Evolutionary conservation across 2,888 invertebrate genomes (phyloP).

Genomic region (Cheilosia variabilis): DNA sequence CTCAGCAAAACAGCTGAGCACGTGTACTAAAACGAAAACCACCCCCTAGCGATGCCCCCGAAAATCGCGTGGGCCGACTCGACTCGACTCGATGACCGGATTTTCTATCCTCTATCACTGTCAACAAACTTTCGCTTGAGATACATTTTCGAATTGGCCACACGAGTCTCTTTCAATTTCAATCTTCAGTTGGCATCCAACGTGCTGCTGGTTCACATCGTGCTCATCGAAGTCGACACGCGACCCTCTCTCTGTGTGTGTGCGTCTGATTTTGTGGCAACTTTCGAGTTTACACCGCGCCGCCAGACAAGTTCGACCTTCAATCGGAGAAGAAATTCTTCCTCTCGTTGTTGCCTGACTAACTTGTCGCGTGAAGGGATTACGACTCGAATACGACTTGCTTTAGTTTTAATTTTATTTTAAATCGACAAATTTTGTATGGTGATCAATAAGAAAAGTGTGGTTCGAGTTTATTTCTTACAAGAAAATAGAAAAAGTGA

Average conservation of each 20-base stretch:
- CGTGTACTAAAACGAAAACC: slow-evolving; percentile 60
- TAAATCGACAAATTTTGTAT: background rate
- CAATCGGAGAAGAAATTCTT: slow-evolving; percentile 27
- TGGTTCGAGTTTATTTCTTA: background rate
- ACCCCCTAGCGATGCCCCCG: slow-evolving; percentile 17
- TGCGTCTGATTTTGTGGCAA: slow-evolving; percentile 8
- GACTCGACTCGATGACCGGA: slow-evolving; percentile 59
- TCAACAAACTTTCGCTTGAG: slow-evolving; percentile 75
- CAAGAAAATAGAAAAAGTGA: background rate
- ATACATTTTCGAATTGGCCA: slow-evolving; percentile 72
- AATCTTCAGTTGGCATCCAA: slow-evolving; percentile 73
- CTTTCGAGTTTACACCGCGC: slow-evolving; percentile 32
- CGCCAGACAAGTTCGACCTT: slow-evolving; percentile 52
- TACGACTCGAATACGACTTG: slow-evolving; percentile 31
- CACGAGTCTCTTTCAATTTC: slow-evolving; percentile 66
- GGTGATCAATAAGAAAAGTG: slow-evolving; percentile 13
- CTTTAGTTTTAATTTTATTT: background rate
- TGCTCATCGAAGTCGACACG: slow-evolving; percentile 24
- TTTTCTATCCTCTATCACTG: slow-evolving; percentile 71
- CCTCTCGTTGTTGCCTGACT: slow-evolving; percentile 24
- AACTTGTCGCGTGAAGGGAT: slow-evolving; percentile 42
- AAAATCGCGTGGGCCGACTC: slow-evolving; percentile 46
- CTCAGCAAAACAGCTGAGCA: slow-evolving; percentile 49
- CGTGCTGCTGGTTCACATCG: slow-evolving; percentile 70
- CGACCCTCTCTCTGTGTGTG: slow-evolving; percentile 8